A percentile compares a stretch with the other conserved stretches of the same genome.
These are phyloP conservation scores for Nerophis ophidion DNA, from an alignment of 2,113 vertebrate genomes.

Conservation along the genomic window DNA sequence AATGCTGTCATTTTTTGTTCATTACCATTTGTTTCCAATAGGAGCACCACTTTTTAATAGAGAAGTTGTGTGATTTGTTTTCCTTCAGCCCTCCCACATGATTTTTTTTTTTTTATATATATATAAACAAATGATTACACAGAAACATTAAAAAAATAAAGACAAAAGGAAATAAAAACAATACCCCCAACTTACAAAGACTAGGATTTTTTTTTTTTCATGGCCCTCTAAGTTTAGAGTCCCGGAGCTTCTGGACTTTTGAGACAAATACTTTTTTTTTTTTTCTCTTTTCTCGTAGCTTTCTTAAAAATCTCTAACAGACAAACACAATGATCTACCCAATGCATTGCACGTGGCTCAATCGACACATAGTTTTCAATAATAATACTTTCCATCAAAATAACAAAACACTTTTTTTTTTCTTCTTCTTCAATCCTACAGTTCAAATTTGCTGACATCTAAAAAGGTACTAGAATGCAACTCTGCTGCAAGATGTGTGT, in stretches of 20 bases:
- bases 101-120: slow-evolving; percentile 53
- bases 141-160: slow-evolving; percentile 73
- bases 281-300: slow-evolving; percentile 71
- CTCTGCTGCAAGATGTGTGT: slow-evolving; percentile 51
- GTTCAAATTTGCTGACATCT: slow-evolving; percentile 60
- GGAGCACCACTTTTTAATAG: slow-evolving; percentile 72
- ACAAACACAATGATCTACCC: slow-evolving; percentile 80
- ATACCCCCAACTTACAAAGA: slow-evolving; percentile 78
- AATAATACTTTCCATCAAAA: slow-evolving; percentile 77
- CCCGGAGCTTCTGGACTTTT: slow-evolving; percentile 75
- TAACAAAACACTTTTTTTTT: slow-evolving; percentile 58
- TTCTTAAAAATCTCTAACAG: slow-evolving; percentile 81
- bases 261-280: slow-evolving; percentile 73
- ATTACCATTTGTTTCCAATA: slow-evolving; percentile 71
- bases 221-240: slow-evolving; percentile 79
- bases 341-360: slow-evolving; percentile 83
- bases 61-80: slow-evolving; percentile 69
- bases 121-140: slow-evolving; percentile 76
- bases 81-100: slow-evolving; percentile 77
- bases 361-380: slow-evolving; percentile 75
- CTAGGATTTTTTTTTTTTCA: slow-evolving; percentile 68
- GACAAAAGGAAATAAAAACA: slow-evolving; percentile 72
- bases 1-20: slow-evolving; percentile 72
- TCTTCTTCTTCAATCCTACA: slow-evolving; percentile 63
- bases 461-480: slow-evolving; percentile 49